Base-by-base conservation (phyloP, 2,113 vertebrate species). In the Salvator merianae region DNA sequence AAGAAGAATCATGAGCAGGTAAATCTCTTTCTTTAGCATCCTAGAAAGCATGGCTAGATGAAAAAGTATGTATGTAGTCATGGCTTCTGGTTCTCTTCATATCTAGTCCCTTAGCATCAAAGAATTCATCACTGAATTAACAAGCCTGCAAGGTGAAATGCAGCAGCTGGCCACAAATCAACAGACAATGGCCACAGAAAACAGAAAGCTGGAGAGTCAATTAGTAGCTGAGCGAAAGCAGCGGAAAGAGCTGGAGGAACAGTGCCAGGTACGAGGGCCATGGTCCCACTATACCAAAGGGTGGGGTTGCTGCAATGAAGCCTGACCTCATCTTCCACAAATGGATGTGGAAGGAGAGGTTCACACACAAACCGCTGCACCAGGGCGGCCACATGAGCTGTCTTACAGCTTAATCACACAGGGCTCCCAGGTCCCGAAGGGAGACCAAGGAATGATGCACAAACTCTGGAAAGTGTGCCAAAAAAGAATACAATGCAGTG, bases 1-100 rank as follows among this genome's bases (percentile, higher is more conserved):
- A 95, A 94, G 81, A 95, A 94, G n/a, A 95, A 95, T 84, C 92
- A 90, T 1, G 93, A 95, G 74, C 95, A 95, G 93, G 94, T 96
- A 85, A 55, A 59, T 72, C 75, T 77, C 83, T 81, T 70, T 62
- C 20, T 32, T 12, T 59, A 59, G 71, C 24, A 47, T 1, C 10
- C 76, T 20, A 5, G 16, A n/a, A 12, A 28, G 47, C 68, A 13
- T 32, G 43, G 28, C 24, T 28, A 26, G 38, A 78, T 26, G 43
- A 43, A 34, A 62, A 72, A 2, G 24, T 8, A n/a, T 40, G 24
- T 12, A 59, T 43, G 53, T 40, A 28, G 53, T 40, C 75, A 28
- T 4, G 18, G 65, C 7, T 2, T 71, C 65, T 62, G 28, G 71
- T 59, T 71, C 36, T 43, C 70, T 28, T 43, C 36, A 20, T 72